Evolutionary conservation across 2,113 vertebrate genomes (phyloP).

Genomic region (Anguilla rostrata): DNA sequence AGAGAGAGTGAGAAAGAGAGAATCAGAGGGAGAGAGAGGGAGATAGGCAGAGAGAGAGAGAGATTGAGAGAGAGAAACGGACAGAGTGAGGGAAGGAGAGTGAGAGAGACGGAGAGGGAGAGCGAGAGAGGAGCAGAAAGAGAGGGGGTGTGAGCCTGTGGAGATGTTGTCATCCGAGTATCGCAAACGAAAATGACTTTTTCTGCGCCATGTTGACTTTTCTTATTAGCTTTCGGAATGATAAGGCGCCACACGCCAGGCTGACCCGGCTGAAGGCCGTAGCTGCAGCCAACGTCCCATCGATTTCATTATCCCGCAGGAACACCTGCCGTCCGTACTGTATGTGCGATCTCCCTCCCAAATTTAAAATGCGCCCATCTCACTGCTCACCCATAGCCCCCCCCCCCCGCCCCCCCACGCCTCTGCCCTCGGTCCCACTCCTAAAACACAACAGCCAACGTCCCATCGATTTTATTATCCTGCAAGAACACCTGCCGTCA

Average conservation of each 20-base stretch:
- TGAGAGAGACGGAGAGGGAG: not conserved
- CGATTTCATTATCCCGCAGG: conserved; percentile 21
- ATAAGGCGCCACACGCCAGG: not conserved
- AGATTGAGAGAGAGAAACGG: not conserved
- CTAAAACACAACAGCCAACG: not conserved
- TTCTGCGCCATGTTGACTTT: conserved; percentile 24
- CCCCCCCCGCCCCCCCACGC: no score
- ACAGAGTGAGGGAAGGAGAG: not conserved
- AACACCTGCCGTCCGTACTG: not conserved
- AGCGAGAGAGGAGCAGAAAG: not conserved
- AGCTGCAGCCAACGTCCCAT: not conserved
- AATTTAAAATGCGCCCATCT: not conserved
- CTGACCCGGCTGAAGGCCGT: not conserved
- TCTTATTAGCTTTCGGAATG: not conserved
- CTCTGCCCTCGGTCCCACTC: no score
- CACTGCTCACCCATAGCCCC: not conserved
- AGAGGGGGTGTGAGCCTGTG: not conserved
- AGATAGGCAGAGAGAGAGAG: no score
- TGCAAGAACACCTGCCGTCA: not conserved
- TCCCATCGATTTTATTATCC: conserved; percentile 23
- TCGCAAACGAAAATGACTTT: conserved; percentile 16
- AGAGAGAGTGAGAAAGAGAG: no score
- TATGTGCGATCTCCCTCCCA: not conserved
- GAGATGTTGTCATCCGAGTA: conserved; percentile 12
- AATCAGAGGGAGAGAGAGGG: no score